Percentiles rank a stretch among this genome's conserved stretches.
Conservation (phyloP, 2,113 vertebrate species). For the Cinclus mexicanus region DNA sequence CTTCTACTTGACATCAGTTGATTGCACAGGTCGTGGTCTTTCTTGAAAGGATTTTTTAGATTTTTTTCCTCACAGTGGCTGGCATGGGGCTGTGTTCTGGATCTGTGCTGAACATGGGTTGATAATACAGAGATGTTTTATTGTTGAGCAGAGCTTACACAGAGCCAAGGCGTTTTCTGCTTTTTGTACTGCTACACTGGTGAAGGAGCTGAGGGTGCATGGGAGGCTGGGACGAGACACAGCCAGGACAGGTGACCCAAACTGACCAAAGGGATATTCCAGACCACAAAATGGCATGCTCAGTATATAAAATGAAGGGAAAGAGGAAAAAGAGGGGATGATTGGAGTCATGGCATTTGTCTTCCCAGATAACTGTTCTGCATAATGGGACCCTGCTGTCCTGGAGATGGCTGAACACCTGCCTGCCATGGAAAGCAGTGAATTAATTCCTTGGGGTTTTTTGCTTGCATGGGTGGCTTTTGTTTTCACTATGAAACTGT, state of each 20-base stretch:
- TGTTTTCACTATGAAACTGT: neutral
- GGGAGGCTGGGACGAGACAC: neutral
- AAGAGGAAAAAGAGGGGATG: neutral
- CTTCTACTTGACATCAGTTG: neutral
- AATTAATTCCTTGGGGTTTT: neutral
- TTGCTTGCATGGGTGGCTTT: fast-evolving
- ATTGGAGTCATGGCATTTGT: neutral
- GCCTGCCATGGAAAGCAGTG: neutral
- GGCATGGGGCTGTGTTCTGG: neutral
- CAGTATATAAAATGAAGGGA: neutral
- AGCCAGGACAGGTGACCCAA: neutral
- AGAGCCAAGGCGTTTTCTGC: neutral
- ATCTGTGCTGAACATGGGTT: neutral
- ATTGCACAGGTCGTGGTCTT: neutral
- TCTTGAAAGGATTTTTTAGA: neutral
- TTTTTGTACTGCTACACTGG: fast-evolving
- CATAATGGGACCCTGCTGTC: fast-evolving
- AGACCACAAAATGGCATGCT: neutral
- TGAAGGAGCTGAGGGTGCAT: fast-evolving
- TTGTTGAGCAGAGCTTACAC: neutral
- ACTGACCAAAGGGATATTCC: neutral
- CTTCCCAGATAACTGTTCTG: neutral
- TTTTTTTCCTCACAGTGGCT: neutral
- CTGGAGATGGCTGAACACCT: neutral
- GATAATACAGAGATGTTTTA: fast-evolving